Base-by-base conservation (phyloP, 2,888 invertebrate species). In the Tetranychus piercei region DNA sequence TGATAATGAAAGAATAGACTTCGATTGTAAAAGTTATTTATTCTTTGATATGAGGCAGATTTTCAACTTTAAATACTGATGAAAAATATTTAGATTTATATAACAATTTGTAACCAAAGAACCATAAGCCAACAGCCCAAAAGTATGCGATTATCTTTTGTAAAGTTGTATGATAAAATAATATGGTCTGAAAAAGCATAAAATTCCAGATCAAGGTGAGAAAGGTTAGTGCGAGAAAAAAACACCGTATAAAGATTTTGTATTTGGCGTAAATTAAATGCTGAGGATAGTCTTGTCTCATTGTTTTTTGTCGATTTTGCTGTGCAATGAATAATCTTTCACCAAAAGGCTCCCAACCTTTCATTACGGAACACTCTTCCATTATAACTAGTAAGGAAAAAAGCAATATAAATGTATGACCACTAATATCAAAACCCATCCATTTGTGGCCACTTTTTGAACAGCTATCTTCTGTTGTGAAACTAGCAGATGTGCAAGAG, bases 161-260 rank as follows among this genome's bases (percentile, higher is more conserved):
- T 34, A 77, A 43, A 20, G 77, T 73, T n/a, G 74, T 76, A 65
- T 76, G 76, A 34, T 76, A 77, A 70, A 73, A 76, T 4, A 74
- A 67, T 66, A 72, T 64, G 1, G 77, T 77, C 45, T 77, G 77
- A 5, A 77, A 11, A n/a, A 77, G 45, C 77, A 77, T 77, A 70
- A 76, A 76, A 65, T 77, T 75, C 77, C 77, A 77, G 20, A 77
- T 43, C n/a, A 77, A 15, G 7, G 77, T 55, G 20, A 77, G 67
- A 15, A 65, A 1, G n/a, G 75, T 76, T 7, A 73, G 18, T 20
- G 55, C 20, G 9, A 73, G 6, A 23, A 75, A 76, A 8, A 76
- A 15, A 11, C 74, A 6, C n/a, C 76, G 55, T 34, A 77, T 73
- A n/a, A n/a, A 18, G 20, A 43, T 11, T 20, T 34, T 43, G 22